Conservation (phyloP, 2,113 vertebrate species). For the Rhinolophus sinicus region DNA sequence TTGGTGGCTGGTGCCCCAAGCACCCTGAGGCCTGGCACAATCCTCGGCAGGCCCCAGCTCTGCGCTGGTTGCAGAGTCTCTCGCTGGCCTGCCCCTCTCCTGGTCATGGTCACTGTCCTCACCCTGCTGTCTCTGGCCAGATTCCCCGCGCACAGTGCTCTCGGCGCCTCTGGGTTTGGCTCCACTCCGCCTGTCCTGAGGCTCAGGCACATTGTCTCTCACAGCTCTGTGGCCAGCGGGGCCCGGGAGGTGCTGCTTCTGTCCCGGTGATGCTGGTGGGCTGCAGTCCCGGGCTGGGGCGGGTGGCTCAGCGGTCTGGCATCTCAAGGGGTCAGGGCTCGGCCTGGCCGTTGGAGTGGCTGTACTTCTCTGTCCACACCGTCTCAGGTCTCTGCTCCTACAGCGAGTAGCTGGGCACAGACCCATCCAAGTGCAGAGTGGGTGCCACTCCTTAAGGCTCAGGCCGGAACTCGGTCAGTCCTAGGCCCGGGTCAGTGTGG, state of each 20-base stretch:
- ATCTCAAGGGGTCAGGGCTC: fast-evolving
- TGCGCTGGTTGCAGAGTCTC: background rate
- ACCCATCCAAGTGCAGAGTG: background rate
- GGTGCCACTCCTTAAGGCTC: background rate
- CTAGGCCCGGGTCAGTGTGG: background rate
- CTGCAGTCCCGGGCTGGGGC: background rate
- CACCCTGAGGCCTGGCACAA: background rate
- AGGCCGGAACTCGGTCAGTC: background rate
- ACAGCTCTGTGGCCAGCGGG: background rate
- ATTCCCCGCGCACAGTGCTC: fast-evolving
- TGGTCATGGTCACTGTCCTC: background rate
- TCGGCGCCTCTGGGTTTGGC: no score
- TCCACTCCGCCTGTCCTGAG: no score
- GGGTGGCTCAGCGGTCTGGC: background rate
- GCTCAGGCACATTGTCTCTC: background rate
- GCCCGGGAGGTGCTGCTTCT: background rate
- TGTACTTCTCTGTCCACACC: fast-evolving
- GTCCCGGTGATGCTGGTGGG: fast-evolving
- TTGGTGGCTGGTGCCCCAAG: no score
- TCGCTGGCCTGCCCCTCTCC: background rate
- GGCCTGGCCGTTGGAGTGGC: background rate
- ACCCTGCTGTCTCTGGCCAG: fast-evolving
- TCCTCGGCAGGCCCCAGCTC: fast-evolving
- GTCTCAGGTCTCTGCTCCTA: background rate
- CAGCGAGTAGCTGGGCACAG: background rate